A percentile compares a stretch with the other conserved stretches of the same genome.
These are phyloP conservation scores for Drosophila ficusphila DNA, from an alignment of 1,140 invertebrate genomes.

Conservation along the genomic window DNA sequence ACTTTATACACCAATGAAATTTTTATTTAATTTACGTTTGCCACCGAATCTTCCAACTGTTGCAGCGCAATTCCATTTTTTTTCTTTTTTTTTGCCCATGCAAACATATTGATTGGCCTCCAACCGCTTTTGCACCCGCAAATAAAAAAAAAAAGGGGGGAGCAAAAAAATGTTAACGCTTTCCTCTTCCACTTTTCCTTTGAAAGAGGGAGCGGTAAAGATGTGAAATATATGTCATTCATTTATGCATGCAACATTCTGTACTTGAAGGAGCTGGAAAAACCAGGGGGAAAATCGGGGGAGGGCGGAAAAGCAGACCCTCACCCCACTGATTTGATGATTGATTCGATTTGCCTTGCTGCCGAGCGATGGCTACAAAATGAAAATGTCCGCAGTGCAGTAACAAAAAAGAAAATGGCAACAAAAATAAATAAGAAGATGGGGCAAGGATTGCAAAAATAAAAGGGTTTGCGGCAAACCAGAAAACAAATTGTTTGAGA, in stretches of 20 bases:
- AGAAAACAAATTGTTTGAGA: too few species aligned
- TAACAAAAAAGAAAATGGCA: background rate
- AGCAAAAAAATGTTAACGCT: background rate
- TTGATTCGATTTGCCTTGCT: slow-evolving; percentile 46
- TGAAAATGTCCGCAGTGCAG: slow-evolving; percentile 45
- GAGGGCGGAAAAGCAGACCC: slow-evolving; percentile 1
- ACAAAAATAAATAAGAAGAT: background rate
- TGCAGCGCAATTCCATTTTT: slow-evolving; percentile 1
- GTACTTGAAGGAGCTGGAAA: slow-evolving; percentile 7
- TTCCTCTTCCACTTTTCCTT: slow-evolving; percentile 20
- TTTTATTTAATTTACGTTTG: background rate
- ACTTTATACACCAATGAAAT: background rate
- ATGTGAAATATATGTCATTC: slow-evolving; percentile 46
- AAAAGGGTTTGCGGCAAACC: too few species aligned
- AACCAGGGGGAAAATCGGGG: background rate
- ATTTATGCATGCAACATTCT: slow-evolving; percentile 52
- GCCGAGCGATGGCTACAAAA: slow-evolving; percentile 24
- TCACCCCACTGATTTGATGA: slow-evolving; percentile 34
- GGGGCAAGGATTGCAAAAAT: too few species aligned
- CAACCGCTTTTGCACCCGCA: slow-evolving; percentile 24
- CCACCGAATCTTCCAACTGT: slow-evolving; percentile 15
- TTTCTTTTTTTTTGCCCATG: slow-evolving; percentile 3
- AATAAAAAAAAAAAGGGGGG: background rate
- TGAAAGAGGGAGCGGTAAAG: background rate
- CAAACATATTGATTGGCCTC: slow-evolving; percentile 35